Evolutionary conservation across 2,888 invertebrate genomes (phyloP).

Genomic region (Phyllotreta cruciferae): DNA sequence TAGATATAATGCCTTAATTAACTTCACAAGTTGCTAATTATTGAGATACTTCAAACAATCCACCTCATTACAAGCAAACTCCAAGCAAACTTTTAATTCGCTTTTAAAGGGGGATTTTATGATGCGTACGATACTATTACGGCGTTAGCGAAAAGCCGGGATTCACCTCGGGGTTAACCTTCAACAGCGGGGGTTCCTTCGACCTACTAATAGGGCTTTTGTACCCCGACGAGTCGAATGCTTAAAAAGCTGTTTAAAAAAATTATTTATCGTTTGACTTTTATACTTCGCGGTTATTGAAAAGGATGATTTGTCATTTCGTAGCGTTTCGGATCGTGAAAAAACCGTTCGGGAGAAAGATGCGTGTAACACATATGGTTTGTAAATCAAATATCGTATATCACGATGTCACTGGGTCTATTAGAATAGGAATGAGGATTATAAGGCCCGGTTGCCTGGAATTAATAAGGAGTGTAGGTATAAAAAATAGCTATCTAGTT

Average conservation of each 20-base stretch:
- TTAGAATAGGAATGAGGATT: conserved; percentile 5
- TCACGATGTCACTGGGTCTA: conserved; percentile 3
- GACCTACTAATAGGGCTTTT: conserved; percentile 25
- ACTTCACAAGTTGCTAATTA: too few species aligned
- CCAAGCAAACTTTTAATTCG: too few species aligned
- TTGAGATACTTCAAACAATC: too few species aligned
- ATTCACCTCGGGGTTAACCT: conserved; percentile 15
- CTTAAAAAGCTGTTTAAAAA: conserved; percentile 21
- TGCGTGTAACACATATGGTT: conserved; percentile 25
- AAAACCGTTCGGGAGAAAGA: conserved; percentile 8
- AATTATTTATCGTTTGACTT: conserved; percentile 19
- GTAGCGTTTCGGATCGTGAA: conserved; percentile 16
- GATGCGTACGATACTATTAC: too few species aligned
- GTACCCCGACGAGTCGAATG: conserved; percentile 17
- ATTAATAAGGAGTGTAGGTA: too few species aligned
- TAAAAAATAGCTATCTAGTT: too few species aligned
- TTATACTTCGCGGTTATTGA: conserved; percentile 20
- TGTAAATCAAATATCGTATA: conserved; percentile 19
- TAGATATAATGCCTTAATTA: too few species aligned
- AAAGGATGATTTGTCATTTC: conserved; percentile 25
- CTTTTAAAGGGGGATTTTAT: too few species aligned
- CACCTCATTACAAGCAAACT: too few species aligned
- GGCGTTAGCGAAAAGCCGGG: too few species aligned
- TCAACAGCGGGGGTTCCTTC: conserved; percentile 13
- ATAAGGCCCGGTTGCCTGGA: too few species aligned